phyloP scores from a whole-genome alignment of 2,888 invertebrate genomes.

The Latrodectus hesperus region DNA sequence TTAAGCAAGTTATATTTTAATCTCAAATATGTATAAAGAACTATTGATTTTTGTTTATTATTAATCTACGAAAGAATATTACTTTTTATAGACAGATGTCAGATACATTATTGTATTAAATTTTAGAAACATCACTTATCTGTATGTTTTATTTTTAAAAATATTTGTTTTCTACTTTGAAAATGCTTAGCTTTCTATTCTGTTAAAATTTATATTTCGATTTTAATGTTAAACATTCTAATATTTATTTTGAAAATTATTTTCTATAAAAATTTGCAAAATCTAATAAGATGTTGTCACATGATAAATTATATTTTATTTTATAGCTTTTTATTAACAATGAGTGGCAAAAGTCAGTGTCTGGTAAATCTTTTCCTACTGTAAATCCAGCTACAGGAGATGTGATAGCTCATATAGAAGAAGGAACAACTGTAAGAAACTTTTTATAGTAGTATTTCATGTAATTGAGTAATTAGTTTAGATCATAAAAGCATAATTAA shows the following conservation, averaged over 20 bases:
- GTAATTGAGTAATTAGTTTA: not conserved
- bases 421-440: constrained; percentile 81
- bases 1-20: too few species aligned
- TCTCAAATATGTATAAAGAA: too few species aligned
- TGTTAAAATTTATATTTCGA: not conserved
- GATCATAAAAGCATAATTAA: too few species aligned
- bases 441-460: not conserved
- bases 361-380: constrained; percentile 89
- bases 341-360: constrained; percentile 91
- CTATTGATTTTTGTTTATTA: too few species aligned
- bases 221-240: not conserved
- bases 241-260: not conserved
- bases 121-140: too few species aligned
- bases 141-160: too few species aligned
- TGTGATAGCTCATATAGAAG: constrained; percentile 84
- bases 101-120: too few species aligned
- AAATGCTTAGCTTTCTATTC: not conserved
- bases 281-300: too few species aligned
- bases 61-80: too few species aligned
- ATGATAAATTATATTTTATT: not conserved
- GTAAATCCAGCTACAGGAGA: constrained; percentile 88
- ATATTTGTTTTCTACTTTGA: too few species aligned
- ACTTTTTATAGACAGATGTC: too few species aligned
- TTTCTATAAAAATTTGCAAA: too few species aligned
- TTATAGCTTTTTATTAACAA: constrained; percentile 94